phyloP scores from a whole-genome alignment of 2,113 vertebrate genomes.

The Mobula hypostoma region DNA sequence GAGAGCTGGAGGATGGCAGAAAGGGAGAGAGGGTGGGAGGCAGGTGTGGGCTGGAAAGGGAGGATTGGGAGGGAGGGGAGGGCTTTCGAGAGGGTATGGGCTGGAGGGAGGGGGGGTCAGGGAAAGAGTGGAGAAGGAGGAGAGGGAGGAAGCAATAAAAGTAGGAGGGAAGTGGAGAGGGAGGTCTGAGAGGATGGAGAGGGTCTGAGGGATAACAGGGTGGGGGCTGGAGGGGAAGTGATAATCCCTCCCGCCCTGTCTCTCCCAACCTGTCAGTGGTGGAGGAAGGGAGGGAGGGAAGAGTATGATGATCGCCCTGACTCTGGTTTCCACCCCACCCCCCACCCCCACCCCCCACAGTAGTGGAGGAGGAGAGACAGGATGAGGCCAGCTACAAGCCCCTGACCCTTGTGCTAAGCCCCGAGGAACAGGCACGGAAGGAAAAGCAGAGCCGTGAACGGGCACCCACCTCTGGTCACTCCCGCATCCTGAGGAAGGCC shows the following conservation, averaged over 20 bases:
- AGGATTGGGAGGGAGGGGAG: background rate
- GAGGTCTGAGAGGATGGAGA: background rate
- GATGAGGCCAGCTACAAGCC: slow-evolving; percentile 59
- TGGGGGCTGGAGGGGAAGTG: background rate
- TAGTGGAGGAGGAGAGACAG: slow-evolving; percentile 42
- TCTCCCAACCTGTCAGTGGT: no score
- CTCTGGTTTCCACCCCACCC: background rate
- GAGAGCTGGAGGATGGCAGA: no score
- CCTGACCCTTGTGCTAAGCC: slow-evolving; percentile 69
- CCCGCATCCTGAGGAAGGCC: slow-evolving; percentile 65
- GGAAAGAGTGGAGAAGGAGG: background rate
- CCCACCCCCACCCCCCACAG: background rate
- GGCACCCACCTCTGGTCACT: slow-evolving; percentile 52
- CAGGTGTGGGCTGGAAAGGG: background rate
- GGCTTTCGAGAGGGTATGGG: background rate
- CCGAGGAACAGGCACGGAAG: slow-evolving; percentile 71
- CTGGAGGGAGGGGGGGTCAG: background rate
- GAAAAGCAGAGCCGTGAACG: slow-evolving; percentile 59
- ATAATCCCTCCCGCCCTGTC: background rate
- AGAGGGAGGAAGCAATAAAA: background rate
- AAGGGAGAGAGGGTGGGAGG: no score
- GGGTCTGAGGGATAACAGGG: background rate
- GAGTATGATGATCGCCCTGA: background rate
- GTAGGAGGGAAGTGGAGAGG: background rate
- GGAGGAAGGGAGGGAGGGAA: no score